Evolutionary conservation across 1,140 invertebrate genomes (phyloP), one percentile per base, ranked within the genome.

Genomic region (Papilio glaucus): DNA sequence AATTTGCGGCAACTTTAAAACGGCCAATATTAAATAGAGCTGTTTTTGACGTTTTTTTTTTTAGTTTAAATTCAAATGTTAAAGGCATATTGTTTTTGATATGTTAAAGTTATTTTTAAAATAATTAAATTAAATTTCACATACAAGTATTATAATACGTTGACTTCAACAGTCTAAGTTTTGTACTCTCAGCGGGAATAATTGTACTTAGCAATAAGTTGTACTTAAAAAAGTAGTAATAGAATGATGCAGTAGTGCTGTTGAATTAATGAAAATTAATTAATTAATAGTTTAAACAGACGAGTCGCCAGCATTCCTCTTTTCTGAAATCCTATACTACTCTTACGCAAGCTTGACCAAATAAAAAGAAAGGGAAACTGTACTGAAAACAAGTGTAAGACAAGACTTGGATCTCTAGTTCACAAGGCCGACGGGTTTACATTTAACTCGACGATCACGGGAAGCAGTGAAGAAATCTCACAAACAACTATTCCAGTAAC

Each of bases 401-500:
- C 3, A 53, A 53, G 21, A 24, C 18, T 53, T 53, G 18, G 18
- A 53, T 26, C 49, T 12, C 18, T 53, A 21, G 8, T 3, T 49
- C 10, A 15, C 49, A 65, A 73, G 65, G 70, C 26, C 63, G 42
- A 49, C 53, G 57, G 63, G 75, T 60, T 73, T 57, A 62, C 49
- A 53, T 33, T 60, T 5, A 60, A 24, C n/a, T 33, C 6, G 29
- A 33, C 2, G 29, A 24, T 24, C 2, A 12, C 21, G 21, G 49
- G 49, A 53, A 53, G 49, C 70, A 57, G 53, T 68, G 76, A 73
- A 78, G 72, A 80, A 84, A 81, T 80, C 85, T 86, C 83, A 88
- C 81, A 80, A 82, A 79, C 79, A 81, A 80, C 72, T 81, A 83
- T 84, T 80, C 79, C 76, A 79, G 76, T 85, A 89, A 85, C 79